Evolutionary conservation across 2,113 vertebrate genomes (phyloP).

Genomic region (Nothoprocta pentlandii): DNA sequence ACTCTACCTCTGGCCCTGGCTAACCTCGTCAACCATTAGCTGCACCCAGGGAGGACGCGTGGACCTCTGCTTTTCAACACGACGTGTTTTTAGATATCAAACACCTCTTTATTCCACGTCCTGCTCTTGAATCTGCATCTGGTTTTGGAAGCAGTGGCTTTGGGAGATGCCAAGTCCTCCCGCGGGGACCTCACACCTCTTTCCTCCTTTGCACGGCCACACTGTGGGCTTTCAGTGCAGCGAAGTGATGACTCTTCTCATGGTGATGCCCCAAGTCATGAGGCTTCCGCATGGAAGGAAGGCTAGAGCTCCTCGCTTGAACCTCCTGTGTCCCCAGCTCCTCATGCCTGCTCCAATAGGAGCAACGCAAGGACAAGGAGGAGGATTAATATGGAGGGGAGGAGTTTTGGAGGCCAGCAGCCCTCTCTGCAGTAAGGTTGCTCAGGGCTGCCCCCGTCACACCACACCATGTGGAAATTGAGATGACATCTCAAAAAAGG

Average conservation of each 20-base stretch:
- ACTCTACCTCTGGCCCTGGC: not conserved
- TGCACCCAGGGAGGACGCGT: accelerated
- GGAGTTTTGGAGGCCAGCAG: too few species aligned
- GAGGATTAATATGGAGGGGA: not conserved
- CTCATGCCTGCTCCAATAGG: not conserved
- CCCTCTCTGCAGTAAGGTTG: not conserved
- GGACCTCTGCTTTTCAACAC: not conserved
- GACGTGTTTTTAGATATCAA: not conserved
- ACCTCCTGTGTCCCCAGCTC: not conserved
- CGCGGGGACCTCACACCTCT: accelerated
- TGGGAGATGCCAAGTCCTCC: not conserved
- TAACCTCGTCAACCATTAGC: not conserved
- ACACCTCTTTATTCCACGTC: accelerated
- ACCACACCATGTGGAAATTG: too few species aligned
- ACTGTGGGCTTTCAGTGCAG: not conserved
- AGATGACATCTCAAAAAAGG: too few species aligned
- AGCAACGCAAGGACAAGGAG: not conserved
- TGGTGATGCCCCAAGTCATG: accelerated
- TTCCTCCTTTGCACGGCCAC: not conserved
- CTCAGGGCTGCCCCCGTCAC: not conserved
- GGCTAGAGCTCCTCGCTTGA: not conserved
- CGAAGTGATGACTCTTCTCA: too few species aligned
- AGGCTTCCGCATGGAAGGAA: accelerated
- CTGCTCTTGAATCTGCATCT: not conserved
- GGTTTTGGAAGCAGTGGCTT: not conserved